These are phyloP conservation scores for Campylomormyrus tamandua DNA, from an alignment of 2,113 vertebrate genomes.

Conservation along the genomic window DNA sequence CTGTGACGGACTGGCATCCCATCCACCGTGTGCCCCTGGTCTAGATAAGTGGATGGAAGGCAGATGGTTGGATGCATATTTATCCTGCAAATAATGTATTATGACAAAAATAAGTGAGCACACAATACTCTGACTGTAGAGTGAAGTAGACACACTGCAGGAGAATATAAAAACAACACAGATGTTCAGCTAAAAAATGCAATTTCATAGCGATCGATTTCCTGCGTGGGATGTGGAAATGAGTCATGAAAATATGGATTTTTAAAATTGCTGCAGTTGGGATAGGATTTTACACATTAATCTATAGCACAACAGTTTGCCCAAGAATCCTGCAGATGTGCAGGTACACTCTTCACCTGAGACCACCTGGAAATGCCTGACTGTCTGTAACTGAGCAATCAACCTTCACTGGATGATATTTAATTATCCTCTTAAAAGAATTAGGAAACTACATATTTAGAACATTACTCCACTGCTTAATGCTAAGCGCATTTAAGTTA, in stretches of 20 bases:
- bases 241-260: conserved; percentile 7
- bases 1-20: neutral
- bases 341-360: neutral
- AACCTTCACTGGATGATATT: neutral
- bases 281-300: neutral
- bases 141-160: neutral
- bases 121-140: neutral
- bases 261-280: neutral
- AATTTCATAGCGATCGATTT: neutral
- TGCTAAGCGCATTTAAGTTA: neutral
- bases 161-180: neutral
- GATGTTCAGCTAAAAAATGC: neutral
- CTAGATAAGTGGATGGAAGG: neutral
- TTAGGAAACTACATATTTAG: neutral
- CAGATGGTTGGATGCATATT: neutral
- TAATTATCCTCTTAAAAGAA: neutral
- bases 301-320: neutral
- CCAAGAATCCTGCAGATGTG: neutral
- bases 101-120: neutral
- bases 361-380: neutral
- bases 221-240: neutral
- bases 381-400: neutral
- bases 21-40: neutral
- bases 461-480: neutral
- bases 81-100: neutral